Evolutionary conservation across 2,113 vertebrate species (phyloP), one percentile per base, ranked within the genome.

Genomic region (Chamaea fasciata): DNA sequence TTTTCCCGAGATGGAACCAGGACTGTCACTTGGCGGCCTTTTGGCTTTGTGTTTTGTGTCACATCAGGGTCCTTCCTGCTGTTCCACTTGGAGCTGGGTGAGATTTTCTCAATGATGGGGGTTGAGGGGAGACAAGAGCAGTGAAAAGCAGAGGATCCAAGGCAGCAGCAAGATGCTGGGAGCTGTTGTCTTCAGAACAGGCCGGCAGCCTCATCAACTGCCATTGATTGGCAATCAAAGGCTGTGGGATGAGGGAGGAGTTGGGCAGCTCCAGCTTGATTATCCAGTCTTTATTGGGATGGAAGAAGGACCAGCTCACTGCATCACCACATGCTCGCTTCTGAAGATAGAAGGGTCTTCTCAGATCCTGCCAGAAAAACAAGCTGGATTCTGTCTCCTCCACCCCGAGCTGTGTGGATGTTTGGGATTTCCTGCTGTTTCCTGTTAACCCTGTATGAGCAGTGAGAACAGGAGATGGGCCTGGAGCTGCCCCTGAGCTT

Each of bases 221-320:
- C 57, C 24, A 0, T 73, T 81, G 30, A 2, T 44, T 56, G 68
- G 12, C 23, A 26, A 1, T 23, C 27, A 57, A 30, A 55, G 46
- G 46, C 69, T 70, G 33, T 63, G 3, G 37, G 53, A 15, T 76
- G 79, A n/a, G 59, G 52, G 37, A 68, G 70, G 41, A 73, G 28
- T 1, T 24, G 77, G 27, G 49, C 57, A 62, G 87, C 53, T 56
- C 33, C 83, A 57, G 19, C 30, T 49, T 87, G 13, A 14, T 33
- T 64, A 8, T 68, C 62, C 31, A 37, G 1, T 30, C 4, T 4
- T 1, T 11, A 0, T 7, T 55, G 53, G 65, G 47, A 7, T 16
- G n/a, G 59, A 4, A 30, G 63, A 57, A 56, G 69, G 39, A 13
- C 65, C 42, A 19, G 64, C 44, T 53, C 31, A 14, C 65, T 50